A percentile compares a stretch with the other conserved stretches of the same genome.
These are phyloP conservation scores for Alentia gelatinosa DNA, from an alignment of 2,888 invertebrate genomes.

Conservation along the genomic window DNA sequence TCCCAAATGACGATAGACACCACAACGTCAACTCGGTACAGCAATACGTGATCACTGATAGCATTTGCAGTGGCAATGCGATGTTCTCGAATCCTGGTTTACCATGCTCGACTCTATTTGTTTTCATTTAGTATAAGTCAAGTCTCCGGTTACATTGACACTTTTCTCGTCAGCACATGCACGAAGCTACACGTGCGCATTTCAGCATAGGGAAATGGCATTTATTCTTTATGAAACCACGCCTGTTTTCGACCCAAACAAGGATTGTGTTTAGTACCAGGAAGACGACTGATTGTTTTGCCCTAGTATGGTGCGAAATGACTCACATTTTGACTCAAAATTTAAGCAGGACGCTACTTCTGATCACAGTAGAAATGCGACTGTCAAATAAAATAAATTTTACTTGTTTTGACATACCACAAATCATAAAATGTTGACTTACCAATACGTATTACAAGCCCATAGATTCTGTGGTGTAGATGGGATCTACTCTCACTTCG, in stretches of 20 bases:
- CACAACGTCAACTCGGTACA: too few species aligned
- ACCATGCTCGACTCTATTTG: too few species aligned
- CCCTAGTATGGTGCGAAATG: conserved; percentile 37
- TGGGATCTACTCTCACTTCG: not conserved
- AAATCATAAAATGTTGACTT: not conserved
- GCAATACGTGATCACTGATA: too few species aligned
- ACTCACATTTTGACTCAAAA: not conserved
- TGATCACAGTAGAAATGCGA: not conserved
- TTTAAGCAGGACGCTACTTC: not conserved
- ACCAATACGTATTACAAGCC: conserved; percentile 48
- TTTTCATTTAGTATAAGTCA: too few species aligned
- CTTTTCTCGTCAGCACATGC: too few species aligned
- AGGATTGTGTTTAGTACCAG: conserved; percentile 13
- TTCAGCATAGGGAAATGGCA: not conserved
- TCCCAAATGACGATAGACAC: too few species aligned
- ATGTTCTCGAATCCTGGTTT: too few species aligned
- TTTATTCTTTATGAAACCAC: not conserved
- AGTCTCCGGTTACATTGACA: too few species aligned
- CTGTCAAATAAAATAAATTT: not conserved
- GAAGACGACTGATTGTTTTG: conserved; percentile 17
- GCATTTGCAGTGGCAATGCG: too few species aligned
- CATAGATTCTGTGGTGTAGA: conserved; percentile 39
- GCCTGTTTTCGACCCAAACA: conserved; percentile 22
- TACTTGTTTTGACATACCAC: not conserved
- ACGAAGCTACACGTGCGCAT: not conserved